A percentile compares a stretch with the other conserved stretches of the same genome.
Conservation (phyloP, 2,888 invertebrate genomes). For the Drosophila robusta region DNA sequence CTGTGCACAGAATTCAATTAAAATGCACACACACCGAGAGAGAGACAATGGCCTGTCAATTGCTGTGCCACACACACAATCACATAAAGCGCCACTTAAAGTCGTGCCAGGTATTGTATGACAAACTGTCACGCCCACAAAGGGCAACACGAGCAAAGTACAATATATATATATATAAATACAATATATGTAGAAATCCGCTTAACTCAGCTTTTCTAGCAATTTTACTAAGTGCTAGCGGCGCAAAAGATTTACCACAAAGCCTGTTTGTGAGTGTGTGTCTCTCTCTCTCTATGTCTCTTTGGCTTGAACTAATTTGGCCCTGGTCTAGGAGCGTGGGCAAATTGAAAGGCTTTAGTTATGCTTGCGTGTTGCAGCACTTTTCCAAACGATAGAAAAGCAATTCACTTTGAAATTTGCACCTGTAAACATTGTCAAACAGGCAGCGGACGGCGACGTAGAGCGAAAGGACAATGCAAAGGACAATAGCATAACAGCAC, state of each 20-base stretch:
- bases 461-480: constrained; percentile 24
- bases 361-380: constrained; percentile 73
- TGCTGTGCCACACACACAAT: constrained; percentile 27
- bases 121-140: constrained; percentile 57
- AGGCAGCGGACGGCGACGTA: constrained; percentile 28
- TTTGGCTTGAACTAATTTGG: constrained; percentile 64
- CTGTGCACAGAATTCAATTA: constrained; percentile 73
- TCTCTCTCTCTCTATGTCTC: constrained; percentile 5
- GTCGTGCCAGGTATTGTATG: constrained; percentile 50
- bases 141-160: constrained; percentile 25
- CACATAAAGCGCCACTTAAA: constrained; percentile 56
- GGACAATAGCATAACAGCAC: constrained; percentile 72
- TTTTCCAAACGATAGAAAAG: constrained; percentile 80
- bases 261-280: constrained; percentile 4
- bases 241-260: constrained; percentile 50
- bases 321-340: constrained; percentile 30
- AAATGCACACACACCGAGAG: constrained; percentile 39
- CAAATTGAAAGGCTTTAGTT: constrained; percentile 57
- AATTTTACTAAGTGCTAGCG: constrained; percentile 67
- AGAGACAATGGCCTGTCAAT: constrained; percentile 71
- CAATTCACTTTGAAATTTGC: constrained; percentile 82
- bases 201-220: constrained; percentile 64
- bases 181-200: constrained; percentile 54
- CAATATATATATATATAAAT: no score
- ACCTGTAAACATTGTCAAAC: constrained; percentile 80